A percentile compares a stretch with the other conserved stretches of the same genome.
These are phyloP conservation scores for Yoshiicerus persimilis DNA, from an alignment of 1,140 invertebrate species.

Conservation along the genomic window DNA sequence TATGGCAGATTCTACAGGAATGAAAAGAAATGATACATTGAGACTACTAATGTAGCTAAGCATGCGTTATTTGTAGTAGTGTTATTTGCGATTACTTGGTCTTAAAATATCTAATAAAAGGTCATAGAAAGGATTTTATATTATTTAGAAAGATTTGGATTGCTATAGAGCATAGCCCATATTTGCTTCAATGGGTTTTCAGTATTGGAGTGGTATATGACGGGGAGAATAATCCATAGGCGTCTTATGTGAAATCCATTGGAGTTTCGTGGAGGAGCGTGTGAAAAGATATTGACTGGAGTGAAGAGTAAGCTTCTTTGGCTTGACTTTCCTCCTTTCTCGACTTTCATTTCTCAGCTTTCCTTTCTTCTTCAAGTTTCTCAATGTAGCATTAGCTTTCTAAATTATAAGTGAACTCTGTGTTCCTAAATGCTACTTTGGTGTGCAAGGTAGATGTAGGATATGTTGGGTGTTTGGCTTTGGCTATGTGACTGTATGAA, in stretches of 20 bases:
- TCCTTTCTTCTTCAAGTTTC: background rate
- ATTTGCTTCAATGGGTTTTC: too few relatives aligned
- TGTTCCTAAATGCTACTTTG: background rate
- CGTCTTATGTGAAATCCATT: background rate
- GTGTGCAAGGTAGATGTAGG: background rate
- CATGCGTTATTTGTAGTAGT: too few relatives aligned
- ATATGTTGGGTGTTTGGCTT: background rate
- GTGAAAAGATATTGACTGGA: background rate
- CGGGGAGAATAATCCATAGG: too few relatives aligned
- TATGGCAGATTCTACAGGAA: too few relatives aligned
- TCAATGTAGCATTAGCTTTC: background rate
- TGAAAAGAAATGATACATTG: too few relatives aligned
- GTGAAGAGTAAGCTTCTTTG: background rate
- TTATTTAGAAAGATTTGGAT: too few relatives aligned
- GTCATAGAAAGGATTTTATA: too few relatives aligned
- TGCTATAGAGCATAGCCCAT: too few relatives aligned
- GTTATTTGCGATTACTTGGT: too few relatives aligned
- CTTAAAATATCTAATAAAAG: too few relatives aligned
- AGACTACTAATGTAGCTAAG: too few relatives aligned
- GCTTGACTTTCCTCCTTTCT: background rate
- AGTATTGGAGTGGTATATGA: too few relatives aligned
- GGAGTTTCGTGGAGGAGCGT: background rate
- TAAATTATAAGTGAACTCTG: background rate
- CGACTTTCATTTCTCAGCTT: background rate
- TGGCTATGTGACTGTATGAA: background rate